Evolutionary conservation across 2,797 vertebrate genomes (phyloP).

Genomic region (Chelon labrosus): DNA sequence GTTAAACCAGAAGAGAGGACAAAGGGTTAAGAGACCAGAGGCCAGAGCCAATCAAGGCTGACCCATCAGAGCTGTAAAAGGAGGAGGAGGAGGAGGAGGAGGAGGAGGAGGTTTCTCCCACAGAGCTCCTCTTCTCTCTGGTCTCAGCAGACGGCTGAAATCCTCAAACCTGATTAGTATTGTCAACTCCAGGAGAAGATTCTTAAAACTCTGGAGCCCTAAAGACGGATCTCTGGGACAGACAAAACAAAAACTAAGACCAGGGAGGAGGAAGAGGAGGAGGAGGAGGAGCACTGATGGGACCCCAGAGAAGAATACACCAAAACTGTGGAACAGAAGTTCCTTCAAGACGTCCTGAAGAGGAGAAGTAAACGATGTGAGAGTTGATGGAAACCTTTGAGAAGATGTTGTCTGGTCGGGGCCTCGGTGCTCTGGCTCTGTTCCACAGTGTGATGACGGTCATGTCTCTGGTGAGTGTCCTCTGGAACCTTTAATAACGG

Average conservation of each 20-base stretch:
- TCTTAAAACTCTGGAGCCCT: not conserved
- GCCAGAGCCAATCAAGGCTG: conserved; percentile 58
- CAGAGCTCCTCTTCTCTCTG: conserved; percentile 39
- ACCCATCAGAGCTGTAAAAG: conserved; percentile 47
- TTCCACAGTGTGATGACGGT: conserved; percentile 57
- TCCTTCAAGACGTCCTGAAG: conserved; percentile 29
- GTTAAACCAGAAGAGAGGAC: conserved; percentile 17
- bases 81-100: conserved; percentile 16
- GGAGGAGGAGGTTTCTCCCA: conserved; percentile 31
- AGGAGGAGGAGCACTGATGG: conserved; percentile 41
- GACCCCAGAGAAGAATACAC: conserved; percentile 25
- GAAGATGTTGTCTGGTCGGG: conserved; percentile 53
- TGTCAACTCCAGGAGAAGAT: conserved; percentile 29
- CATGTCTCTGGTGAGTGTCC: conserved; percentile 75
- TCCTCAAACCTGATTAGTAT: conserved; percentile 29
- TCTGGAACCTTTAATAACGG: conserved; percentile 7
- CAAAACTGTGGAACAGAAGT: conserved; percentile 28
- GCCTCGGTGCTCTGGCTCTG: conserved; percentile 52
- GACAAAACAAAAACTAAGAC: not conserved
- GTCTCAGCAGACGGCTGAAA: conserved; percentile 3
- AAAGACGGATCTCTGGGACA: conserved; percentile 5
- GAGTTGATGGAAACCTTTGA: conserved; percentile 7
- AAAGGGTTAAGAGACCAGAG: conserved; percentile 68
- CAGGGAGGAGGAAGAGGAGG: not conserved
- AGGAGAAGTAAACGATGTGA: conserved; percentile 43